Evolutionary conservation across 2,888 invertebrate species (phyloP), one percentile per base, ranked within the genome.

Genomic region (Caenorhabditis becei): DNA sequence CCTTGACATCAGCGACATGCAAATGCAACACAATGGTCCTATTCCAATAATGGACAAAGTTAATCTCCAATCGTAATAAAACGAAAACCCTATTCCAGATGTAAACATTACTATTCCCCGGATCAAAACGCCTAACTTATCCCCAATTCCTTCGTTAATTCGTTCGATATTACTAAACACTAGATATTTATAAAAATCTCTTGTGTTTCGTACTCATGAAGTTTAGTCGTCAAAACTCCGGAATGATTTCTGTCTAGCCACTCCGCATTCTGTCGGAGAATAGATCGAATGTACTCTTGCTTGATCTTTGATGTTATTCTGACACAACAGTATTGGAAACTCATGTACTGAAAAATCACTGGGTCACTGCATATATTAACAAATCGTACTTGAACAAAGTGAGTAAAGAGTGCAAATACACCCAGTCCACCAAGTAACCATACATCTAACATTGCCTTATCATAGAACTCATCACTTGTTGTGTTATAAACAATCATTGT

Each of bases 401-500:
- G 32, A 10, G 5, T 32, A 7, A 32, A 7, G 5, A 32, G 10
- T 4, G 32, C 32, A 10, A 32, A 32, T 32, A 32, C 66, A 5
- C 84, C 84, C 47, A 87, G 62, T 14, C 83, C 86, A 23, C 83
- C 59, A 72, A 86, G 86, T n/a, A 86, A 84, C 54, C 85, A 86
- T 16, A 87, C 86, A 49, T 84, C 82, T 26, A 79, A 69, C 66
- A 83, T 83, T 14, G 83, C 86, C 10, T 61, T 53, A 0, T 47
- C 49, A 8, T 78, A 62, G 56, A 87, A 87, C 44, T 83, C 61
- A 7, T 69, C 44, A 0, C 53, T 65, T 35, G 28, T 72, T 11
- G 77, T 71, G 5, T 56, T 37, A 28, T 83, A 74, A 2, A 82
- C 72, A 18, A 87, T 65, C 23, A 87, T 67, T 7, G 72, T 77